Evolutionary conservation across 2,888 invertebrate genomes (phyloP).

Genomic region (Amblyjoppa fuscipennis): DNA sequence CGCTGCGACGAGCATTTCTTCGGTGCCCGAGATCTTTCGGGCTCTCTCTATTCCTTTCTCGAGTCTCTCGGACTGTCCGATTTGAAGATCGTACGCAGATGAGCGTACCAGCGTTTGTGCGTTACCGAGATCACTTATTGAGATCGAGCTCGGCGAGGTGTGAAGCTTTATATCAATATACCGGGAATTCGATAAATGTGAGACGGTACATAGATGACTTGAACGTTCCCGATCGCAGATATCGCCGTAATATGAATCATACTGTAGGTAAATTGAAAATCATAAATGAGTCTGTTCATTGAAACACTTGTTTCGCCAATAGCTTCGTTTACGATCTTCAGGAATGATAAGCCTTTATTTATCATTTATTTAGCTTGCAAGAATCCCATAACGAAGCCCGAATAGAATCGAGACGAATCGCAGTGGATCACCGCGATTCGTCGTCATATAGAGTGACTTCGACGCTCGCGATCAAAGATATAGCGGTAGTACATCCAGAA

Average conservation of each 20-base stretch:
- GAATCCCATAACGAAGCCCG: slow-evolving; percentile 98
- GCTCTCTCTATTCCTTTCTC: not conserved
- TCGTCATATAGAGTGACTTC: too few relatives aligned
- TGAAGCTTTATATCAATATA: slow-evolving; percentile 30
- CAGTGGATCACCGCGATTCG: slow-evolving; percentile 91
- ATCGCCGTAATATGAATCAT: not conserved
- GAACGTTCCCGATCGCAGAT: slow-evolving; percentile 16
- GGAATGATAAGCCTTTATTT: not conserved
- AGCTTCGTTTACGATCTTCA: not conserved
- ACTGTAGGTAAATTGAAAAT: not conserved
- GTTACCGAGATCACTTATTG: slow-evolving; percentile 32
- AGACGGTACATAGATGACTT: not conserved
- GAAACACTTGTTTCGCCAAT: not conserved
- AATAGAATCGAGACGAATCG: slow-evolving; percentile 97
- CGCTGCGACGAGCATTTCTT: slow-evolving; percentile 17
- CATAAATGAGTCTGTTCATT: not conserved
- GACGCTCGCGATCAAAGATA: too few relatives aligned
- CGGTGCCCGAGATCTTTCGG: not conserved
- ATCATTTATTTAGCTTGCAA: slow-evolving; percentile 91
- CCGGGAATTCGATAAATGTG: slow-evolving; percentile 26
- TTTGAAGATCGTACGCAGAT: slow-evolving; percentile 20
- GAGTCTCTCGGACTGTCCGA: not conserved
- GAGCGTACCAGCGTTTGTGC: not conserved
- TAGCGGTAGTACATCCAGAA: too few relatives aligned
- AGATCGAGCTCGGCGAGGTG: slow-evolving; percentile 24